Conservation (phyloP, 2,888 invertebrate genomes). For the Synanthedon formicaeformis region DNA sequence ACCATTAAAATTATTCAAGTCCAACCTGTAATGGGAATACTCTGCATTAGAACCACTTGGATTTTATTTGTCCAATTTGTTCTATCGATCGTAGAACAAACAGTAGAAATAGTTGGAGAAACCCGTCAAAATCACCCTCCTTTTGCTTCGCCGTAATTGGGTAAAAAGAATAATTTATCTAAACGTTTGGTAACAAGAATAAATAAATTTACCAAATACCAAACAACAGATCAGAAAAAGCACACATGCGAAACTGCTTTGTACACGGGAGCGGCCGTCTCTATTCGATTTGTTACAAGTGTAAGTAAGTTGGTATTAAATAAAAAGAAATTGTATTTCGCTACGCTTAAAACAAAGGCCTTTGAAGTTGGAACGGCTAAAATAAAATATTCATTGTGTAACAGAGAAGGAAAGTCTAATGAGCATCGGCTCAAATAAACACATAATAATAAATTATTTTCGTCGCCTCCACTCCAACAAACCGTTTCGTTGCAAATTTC, state of each 20-base stretch:
- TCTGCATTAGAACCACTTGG: no score
- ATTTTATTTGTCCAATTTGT: no score
- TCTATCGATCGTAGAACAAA: no score
- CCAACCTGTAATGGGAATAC: no score
- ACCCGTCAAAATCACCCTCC: no score
- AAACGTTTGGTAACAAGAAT: no score
- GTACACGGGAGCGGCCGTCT: background rate
- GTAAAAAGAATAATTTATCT: no score
- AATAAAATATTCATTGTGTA: constrained; percentile 3
- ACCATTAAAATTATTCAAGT: no score
- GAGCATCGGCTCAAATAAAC: constrained; percentile 4
- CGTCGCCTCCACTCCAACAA: constrained; percentile 2
- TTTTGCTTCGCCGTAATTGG: no score
- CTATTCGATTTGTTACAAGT: background rate
- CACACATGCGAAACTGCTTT: background rate
- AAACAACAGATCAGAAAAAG: no score
- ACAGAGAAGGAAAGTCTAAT: constrained; percentile 3
- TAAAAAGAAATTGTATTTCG: background rate
- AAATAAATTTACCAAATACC: no score
- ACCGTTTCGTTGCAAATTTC: constrained; percentile 1
- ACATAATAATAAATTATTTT: constrained; percentile 1
- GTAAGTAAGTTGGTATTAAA: background rate
- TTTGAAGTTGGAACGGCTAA: background rate
- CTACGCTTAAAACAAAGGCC: background rate
- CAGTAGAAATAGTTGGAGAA: no score